Evolutionary conservation across 2,888 invertebrate species (phyloP), one percentile per base, ranked within the genome.

Genomic region (Pristionchus maxplancki): DNA sequence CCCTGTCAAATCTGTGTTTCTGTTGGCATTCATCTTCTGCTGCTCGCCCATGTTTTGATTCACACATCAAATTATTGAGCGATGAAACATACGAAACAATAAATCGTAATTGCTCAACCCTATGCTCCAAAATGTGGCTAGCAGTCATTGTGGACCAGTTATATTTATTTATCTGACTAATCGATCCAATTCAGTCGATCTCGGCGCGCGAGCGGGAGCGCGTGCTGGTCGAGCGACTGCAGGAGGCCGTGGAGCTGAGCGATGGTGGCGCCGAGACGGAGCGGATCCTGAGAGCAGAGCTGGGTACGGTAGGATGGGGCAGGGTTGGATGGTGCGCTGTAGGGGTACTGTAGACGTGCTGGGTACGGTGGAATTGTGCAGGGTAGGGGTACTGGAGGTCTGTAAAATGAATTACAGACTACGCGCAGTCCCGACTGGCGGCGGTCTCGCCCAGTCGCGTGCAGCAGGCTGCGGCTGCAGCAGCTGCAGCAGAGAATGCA

Each of bases 241-340:
- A n/a, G n/a, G 86, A 87, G 34, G 71, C 71, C 17, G 48, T 71
- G 15, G 85, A 64, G 4, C 17, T 64, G 62, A 37, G 31, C 24
- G 40, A 71, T 20, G 86, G 67, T 13, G 86, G 71, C 11, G 31
- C 20, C 34, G 71, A 71, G 34, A 87, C 67, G 31, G 86, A 87
- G 71, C 5, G 86, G 50, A 87, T 67, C 3, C 71, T 87, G 24
- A 67, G 71, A 48, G 86, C 44, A 24, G 71, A 87, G n/a, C 50
- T 87, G 86, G 86, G 86, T 87, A 50, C 17, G 58, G 44, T 44
- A 44, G n/a, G n/a, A n/a, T n/a, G n/a, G 71, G 34, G 86, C 44
- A 24, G 71, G 71, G n/a, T 34, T 87, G 86, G 86, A n/a, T n/a
- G n/a, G n/a, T n/a, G 86, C 71, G 34, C 17, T 37, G 44, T 44